phyloP scores from a whole-genome alignment of 2,888 invertebrate genomes.

The Torymus texanus region DNA sequence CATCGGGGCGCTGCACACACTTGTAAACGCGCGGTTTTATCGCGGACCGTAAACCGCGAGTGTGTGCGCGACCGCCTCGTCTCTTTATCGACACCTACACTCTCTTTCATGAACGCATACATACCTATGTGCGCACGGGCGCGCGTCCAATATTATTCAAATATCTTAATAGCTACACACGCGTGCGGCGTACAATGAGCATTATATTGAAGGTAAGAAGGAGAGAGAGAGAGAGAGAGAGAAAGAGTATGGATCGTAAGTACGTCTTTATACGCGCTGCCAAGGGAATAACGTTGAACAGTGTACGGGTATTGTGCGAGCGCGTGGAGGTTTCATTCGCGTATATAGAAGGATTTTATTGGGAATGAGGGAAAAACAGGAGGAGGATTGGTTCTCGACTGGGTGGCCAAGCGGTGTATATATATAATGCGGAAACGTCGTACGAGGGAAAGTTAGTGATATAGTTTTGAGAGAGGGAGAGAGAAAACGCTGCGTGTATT shows the following conservation, averaged over 20 bases:
- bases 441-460: too few species aligned
- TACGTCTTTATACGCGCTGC: conserved; percentile 65
- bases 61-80: background rate
- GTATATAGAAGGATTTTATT: too few species aligned
- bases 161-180: conserved; percentile 60
- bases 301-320: conserved; percentile 51
- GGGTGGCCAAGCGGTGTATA: too few species aligned
- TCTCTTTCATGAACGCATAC: background rate
- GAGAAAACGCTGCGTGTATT: too few species aligned
- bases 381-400: too few species aligned
- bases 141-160: conserved; percentile 60
- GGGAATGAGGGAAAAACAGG: too few species aligned
- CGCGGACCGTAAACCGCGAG: conserved; percentile 48
- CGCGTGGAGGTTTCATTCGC: too few species aligned
- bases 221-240: background rate
- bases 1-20: background rate
- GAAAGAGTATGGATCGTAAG: conserved; percentile 59
- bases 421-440: too few species aligned
- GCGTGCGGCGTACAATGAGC: conserved; percentile 40
- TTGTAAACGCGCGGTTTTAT: conserved; percentile 43
- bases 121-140: background rate
- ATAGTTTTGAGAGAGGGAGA: too few species aligned
- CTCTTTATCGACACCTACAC: conserved; percentile 53
- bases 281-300: conserved; percentile 59
- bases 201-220: conserved; percentile 31